phyloP scores from a whole-genome alignment of 2,113 vertebrate species.

The Pelobates fuscus region DNA sequence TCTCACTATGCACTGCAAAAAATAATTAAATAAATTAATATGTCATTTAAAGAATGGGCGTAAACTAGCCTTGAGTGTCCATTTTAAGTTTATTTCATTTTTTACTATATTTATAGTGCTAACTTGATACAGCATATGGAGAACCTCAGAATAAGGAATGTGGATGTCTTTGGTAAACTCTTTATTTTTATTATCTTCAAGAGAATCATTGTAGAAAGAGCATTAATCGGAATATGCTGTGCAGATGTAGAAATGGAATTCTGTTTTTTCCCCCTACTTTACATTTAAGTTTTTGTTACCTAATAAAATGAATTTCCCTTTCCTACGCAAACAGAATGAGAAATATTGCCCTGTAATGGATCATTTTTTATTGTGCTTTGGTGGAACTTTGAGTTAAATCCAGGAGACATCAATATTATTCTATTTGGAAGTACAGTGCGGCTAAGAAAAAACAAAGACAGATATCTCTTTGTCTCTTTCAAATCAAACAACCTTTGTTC shows the following conservation, averaged over 20 bases:
- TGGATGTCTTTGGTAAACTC: no score
- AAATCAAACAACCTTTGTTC: no score
- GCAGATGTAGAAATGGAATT: constrained; percentile 1
- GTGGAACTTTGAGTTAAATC: not conserved
- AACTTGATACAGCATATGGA: not conserved
- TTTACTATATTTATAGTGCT: not conserved
- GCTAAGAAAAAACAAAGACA: no score
- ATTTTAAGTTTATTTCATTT: no score
- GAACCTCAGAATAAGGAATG: not conserved
- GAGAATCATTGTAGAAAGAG: not conserved
- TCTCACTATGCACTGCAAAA: no score
- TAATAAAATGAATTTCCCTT: constrained; percentile 2
- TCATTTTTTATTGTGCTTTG: constrained; percentile 2
- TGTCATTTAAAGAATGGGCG: no score
- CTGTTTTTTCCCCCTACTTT: not conserved
- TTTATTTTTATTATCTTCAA: not conserved
- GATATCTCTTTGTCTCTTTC: no score
- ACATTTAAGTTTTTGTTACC: not conserved
- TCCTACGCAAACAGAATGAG: not conserved
- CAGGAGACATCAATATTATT: not conserved
- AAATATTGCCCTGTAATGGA: not conserved
- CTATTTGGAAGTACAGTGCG: no score
- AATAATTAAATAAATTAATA: no score
- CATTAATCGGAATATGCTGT: not conserved
- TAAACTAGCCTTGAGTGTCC: no score